Conservation (phyloP, 2,113 vertebrate species). For the Zosterops lateralis region DNA sequence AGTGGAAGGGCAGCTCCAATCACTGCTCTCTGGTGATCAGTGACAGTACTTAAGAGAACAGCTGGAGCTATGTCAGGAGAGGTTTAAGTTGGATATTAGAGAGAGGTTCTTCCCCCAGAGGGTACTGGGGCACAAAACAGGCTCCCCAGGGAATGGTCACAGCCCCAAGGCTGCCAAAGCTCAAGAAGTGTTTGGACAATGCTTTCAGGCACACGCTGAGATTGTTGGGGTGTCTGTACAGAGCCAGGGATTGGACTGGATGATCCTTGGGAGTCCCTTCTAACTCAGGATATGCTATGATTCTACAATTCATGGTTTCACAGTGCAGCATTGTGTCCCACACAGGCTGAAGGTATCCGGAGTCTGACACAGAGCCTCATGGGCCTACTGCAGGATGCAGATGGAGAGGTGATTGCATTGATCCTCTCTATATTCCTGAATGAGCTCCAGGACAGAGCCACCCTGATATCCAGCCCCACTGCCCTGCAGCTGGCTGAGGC, state of each 20-base stretch:
- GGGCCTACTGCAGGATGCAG: not conserved
- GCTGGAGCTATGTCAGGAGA: not conserved
- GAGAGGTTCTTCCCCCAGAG: not conserved
- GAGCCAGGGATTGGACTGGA: not conserved
- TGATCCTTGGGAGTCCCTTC: not conserved
- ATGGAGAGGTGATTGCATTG: not conserved
- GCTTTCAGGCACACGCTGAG: not conserved
- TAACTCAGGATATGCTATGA: not conserved
- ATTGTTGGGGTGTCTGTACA: not conserved
- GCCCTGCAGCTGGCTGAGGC: not conserved
- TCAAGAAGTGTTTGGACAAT: rapidly evolving
- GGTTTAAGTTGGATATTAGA: not conserved
- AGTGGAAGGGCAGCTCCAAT: not conserved
- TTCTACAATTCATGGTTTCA: not conserved
- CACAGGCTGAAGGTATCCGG: not conserved
- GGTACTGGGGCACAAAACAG: not conserved
- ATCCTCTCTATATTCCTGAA: not conserved
- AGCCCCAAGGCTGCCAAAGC: not conserved
- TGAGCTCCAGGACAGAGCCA: not conserved
- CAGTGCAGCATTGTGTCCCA: not conserved
- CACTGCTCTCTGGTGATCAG: not conserved
- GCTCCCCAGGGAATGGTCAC: not conserved
- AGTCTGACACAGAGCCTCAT: not conserved
- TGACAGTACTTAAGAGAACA: not conserved
- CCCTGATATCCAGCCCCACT: not conserved